Base-by-base conservation (phyloP, 2,113 vertebrate species). In the Thamnophis sirtalis region DNA sequence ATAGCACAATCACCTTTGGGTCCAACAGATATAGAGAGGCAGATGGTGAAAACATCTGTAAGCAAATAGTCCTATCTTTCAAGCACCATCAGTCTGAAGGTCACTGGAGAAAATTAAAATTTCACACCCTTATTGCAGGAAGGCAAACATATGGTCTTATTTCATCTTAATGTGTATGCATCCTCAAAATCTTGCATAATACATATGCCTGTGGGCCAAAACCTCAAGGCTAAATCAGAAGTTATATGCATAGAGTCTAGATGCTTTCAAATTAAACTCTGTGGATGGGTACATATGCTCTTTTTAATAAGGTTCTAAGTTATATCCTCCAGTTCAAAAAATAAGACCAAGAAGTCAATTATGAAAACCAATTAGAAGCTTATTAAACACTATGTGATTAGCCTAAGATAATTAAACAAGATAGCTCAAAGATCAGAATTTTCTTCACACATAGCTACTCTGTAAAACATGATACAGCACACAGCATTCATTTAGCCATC, bases 331-430 rank as follows among this genome's bases (percentile, higher is more conserved):
- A 91, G 38, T 63, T 88, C 54, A 93, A 0, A 89, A 38, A 93
- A n/a, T 80, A 48, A 87, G 91, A 86, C 91, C 88, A 94, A 56
- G 94, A 87, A 92, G 54, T 68, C 63, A 91, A 87, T 51, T 26
- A 94, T 73, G 51, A 93, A 91, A 49, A 48, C 86, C 91, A 93
- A 92, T 94, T 92, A 94, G 84, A 84, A 43, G 28, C 24, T 94
- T 91, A 94, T 92, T 94, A 94, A 92, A 86, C n/a, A 33, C 63
- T 93, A 86, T 49, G 19, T 92, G 55, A 93, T 95, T 63, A 94
- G 90, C 33, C 91, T 54, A 91, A 87, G 86, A 86, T 86, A 94
- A 96, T 95, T 93, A 96, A 48, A 2, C 58, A 21, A 95, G 50
- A 38, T 94, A 17, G 54, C 93, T 89, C 50, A 95, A 48, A 94